Percentiles rank a stretch among this genome's conserved stretches.
phyloP scores from a whole-genome alignment of 1,140 invertebrate species.

The Euwallacea similis region DNA sequence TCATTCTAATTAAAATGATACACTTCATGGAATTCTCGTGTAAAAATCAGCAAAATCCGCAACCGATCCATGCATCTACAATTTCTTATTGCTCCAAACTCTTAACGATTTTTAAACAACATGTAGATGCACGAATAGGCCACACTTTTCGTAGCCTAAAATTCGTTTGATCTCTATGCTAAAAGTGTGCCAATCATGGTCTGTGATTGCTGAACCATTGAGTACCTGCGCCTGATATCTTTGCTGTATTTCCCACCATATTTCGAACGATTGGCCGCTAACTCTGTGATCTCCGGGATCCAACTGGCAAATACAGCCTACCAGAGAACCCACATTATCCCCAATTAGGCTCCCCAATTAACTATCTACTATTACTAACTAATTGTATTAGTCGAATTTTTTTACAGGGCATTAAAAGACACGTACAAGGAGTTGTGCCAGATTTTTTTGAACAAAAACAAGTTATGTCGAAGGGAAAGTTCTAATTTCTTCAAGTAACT shows the following conservation, averaged over 20 bases:
- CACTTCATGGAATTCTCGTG: no score
- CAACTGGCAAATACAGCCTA: conserved; percentile 99
- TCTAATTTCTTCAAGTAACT: no score
- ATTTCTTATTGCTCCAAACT: no score
- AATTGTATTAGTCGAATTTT: no score
- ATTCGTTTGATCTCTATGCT: conserved; percentile 13
- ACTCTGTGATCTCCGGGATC: conserved; percentile 98
- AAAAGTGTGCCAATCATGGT: conserved; percentile 32
- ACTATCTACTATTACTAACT: conserved; percentile 31
- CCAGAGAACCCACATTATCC: conserved; percentile 60
- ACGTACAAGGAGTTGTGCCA: not conserved
- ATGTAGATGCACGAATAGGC: not conserved
- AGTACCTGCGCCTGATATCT: conserved; percentile 96
- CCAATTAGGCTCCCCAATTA: conserved; percentile 52
- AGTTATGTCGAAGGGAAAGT: no score
- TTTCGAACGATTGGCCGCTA: conserved; percentile 95
- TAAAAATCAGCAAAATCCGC: no score
- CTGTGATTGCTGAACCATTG: conserved; percentile 41
- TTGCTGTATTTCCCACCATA: conserved; percentile 97
- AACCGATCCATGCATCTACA: no score
- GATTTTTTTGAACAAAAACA: not conserved
- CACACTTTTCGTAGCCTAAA: conserved; percentile 15
- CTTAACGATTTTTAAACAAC: not conserved
- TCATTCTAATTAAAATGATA: no score
- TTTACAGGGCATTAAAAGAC: not conserved